phyloP scores from a whole-genome alignment of 2,113 vertebrate genomes.

The Corynorhinus townsendii region DNA sequence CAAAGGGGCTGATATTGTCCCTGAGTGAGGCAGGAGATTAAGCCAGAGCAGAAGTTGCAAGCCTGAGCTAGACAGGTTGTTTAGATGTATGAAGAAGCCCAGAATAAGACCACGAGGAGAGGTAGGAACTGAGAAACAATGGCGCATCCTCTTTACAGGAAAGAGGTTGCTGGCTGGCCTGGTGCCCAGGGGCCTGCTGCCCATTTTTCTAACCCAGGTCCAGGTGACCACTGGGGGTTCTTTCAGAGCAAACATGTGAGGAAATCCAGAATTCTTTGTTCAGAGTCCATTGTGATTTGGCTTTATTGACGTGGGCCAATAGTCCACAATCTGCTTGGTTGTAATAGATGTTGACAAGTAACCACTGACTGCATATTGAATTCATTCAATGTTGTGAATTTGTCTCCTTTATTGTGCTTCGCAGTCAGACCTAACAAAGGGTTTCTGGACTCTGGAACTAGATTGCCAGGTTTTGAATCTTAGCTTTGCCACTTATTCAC shows the following conservation, averaged over 20 bases:
- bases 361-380: not conserved
- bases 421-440: not conserved
- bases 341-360: not conserved
- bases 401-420: constrained; percentile 1
- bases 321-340: not conserved
- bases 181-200: not conserved
- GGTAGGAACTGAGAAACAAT: not conserved
- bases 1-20: not conserved
- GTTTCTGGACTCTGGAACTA: not conserved
- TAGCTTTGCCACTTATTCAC: not conserved
- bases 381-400: not conserved
- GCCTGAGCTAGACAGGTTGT: not conserved
- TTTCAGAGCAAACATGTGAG: not conserved
- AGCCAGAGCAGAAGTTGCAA: not conserved
- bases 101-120: not conserved
- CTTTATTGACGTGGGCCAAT: not conserved
- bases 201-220: not conserved
- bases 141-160: not conserved
- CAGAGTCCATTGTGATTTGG: not conserved
- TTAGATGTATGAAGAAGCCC: not conserved
- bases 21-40: not conserved
- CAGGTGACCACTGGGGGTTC: not conserved
- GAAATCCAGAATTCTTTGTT: not conserved
- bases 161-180: not conserved
- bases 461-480: not conserved